Percentiles rank a stretch among this genome's conserved stretches.
Conservation (phyloP, 2,797 vertebrate species). For the Anguilla obscura region DNA sequence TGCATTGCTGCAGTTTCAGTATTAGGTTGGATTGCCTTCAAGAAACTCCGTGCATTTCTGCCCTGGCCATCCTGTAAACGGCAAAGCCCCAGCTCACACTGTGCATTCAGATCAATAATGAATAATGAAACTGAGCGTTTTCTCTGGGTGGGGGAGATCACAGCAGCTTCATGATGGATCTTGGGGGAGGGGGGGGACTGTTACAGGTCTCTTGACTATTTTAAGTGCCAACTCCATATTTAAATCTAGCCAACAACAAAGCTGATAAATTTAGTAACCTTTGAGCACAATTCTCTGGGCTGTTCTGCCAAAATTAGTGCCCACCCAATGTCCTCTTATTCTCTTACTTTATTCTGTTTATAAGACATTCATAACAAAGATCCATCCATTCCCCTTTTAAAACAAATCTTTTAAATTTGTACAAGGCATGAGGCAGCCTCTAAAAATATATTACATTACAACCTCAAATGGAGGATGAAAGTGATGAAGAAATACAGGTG, state of each 20-base stretch:
- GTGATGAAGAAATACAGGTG: not conserved
- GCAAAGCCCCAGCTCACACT: not conserved
- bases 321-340: constrained; percentile 67
- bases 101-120: not conserved
- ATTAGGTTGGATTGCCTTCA: not conserved
- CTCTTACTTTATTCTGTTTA: constrained; percentile 72
- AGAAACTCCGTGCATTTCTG: not conserved
- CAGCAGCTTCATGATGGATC: constrained; percentile 51
- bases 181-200: constrained; percentile 49
- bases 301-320: constrained; percentile 44
- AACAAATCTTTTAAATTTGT: not conserved
- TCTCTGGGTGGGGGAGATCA: constrained; percentile 31
- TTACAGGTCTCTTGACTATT: constrained; percentile 52
- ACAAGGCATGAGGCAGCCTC: not conserved
- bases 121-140: not conserved
- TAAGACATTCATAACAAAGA: constrained; percentile 67
- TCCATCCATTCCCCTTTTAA: constrained; percentile 36
- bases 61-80: not conserved
- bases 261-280: constrained; percentile 78
- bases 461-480: not conserved
- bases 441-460: constrained; percentile 3
- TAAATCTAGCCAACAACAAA: constrained; percentile 65
- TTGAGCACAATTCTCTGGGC: constrained; percentile 56
- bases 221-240: constrained; percentile 59
- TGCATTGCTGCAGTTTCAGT: not conserved